Evolutionary conservation across 2,888 invertebrate species (phyloP), one percentile per base, ranked within the genome.

Genomic region (Phyllotreta striolata): DNA sequence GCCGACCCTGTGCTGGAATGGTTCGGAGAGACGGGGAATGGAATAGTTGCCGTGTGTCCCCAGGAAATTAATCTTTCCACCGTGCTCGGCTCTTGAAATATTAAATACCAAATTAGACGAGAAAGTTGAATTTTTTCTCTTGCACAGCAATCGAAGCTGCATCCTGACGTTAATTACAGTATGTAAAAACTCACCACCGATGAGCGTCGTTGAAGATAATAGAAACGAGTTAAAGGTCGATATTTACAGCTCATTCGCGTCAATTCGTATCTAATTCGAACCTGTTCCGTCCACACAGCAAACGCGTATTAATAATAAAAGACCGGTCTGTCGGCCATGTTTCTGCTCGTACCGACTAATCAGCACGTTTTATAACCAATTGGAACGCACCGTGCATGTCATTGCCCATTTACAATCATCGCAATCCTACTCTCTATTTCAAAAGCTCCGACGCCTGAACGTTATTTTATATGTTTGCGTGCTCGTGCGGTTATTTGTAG

Each of bases 381-480:
- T 75, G 74, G 74, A 77, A 77, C 75, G 75, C 76, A 74, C 76
- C 73, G 75, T 76, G 76, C 78, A 79, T 79, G 79, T 79, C 79
- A 79, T 79, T 78, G 78, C 78, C 79, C 78, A 79, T 80, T 24
- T 79, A 79, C 79, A 79, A 79, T 79, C 79, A 78, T 79, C 74
- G 74, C 74, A 72, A 71, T 74, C 76, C 73, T 74, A 60, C 63
- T 70, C 68, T 74, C 73, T 75, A 76, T 76, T 77, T 76, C 75
- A 70, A 70, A 24, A 75, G 74, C 76, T 75, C 77, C 77, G 77
- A 39, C 76, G 77, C 75, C 74, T 71, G 77, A 76, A 75, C 77
- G 75, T 75, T 24, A 78, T 71, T 72, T 75, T 72, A 69, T 72
- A 64, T 70, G 66, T 67, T 41, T 56, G 49, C 62, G 66, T 70